Evolutionary conservation across 2,888 invertebrate species (phyloP).

Genomic region (Plusia festucae): DNA sequence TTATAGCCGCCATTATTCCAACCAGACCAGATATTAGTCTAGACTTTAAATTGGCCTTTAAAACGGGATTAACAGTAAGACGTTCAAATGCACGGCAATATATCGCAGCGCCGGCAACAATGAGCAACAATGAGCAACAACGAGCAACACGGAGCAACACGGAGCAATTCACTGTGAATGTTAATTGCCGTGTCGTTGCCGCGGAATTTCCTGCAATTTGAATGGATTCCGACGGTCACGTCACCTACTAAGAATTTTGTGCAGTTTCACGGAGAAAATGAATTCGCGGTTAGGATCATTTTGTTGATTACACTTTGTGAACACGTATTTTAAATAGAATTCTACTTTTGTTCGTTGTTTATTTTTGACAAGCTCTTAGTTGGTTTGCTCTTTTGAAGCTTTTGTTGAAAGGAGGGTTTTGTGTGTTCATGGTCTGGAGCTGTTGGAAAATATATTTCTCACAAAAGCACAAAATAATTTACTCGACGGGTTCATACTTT

Average conservation of each 20-base stretch:
- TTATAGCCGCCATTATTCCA: conserved; percentile 20
- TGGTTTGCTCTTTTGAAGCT: conserved; percentile 4
- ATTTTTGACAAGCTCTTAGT: conserved; percentile 4
- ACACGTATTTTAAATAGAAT: conserved; percentile 4
- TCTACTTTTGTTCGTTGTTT: conserved; percentile 1
- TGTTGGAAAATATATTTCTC: neutral
- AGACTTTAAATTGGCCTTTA: conserved; percentile 28
- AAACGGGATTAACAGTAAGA: conserved; percentile 34
- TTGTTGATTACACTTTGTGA: neutral
- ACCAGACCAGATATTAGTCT: conserved; percentile 17
- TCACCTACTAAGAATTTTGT: conserved; percentile 40
- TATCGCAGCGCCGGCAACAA: conserved; percentile 19
- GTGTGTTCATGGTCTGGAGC: neutral
- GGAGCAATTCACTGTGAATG: conserved; percentile 46
- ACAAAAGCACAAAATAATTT: neutral
- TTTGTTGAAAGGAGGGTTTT: neutral
- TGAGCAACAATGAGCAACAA: conserved; percentile 23
- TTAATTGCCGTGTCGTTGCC: conserved; percentile 55
- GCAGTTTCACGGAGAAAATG: conserved; percentile 34
- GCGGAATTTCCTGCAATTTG: conserved; percentile 61
- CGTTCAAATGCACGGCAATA: conserved; percentile 8
- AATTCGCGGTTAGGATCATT: conserved; percentile 30
- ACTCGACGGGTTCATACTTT: conserved; percentile 3
- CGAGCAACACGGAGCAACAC: conserved; percentile 12
- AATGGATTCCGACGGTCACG: conserved; percentile 44